Evolutionary conservation across 2,888 invertebrate genomes (phyloP).

Genomic region (Nezara viridula): DNA sequence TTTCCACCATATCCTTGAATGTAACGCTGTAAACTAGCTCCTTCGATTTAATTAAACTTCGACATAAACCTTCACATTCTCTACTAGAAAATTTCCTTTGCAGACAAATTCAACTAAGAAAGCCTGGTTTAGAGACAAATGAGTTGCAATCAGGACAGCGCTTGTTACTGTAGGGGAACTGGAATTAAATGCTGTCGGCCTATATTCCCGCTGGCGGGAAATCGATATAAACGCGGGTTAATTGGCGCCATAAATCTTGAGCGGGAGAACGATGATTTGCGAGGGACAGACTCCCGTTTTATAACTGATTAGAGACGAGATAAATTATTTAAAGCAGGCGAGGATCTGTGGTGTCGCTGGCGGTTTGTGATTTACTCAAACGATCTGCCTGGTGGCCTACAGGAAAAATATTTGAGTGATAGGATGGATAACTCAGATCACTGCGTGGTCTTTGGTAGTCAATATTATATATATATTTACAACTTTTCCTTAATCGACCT

Average conservation of each 20-base stretch:
- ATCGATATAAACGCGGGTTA: slow-evolving; percentile 37
- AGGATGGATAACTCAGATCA: too few species aligned
- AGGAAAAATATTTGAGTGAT: not conserved
- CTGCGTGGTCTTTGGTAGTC: too few species aligned
- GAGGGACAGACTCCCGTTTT: slow-evolving; percentile 18
- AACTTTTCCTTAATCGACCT: too few species aligned
- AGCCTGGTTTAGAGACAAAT: not conserved
- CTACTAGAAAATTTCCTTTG: not conserved
- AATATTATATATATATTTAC: too few species aligned
- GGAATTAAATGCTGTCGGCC: slow-evolving; percentile 11
- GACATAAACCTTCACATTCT: not conserved
- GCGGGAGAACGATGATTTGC: slow-evolving; percentile 16
- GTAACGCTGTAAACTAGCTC: not conserved
- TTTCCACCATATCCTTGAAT: too few species aligned
- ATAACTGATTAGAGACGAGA: slow-evolving; percentile 24
- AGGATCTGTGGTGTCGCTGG: not conserved
- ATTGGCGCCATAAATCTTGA: not conserved
- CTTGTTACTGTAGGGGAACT: not conserved
- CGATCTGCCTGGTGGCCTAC: not conserved
- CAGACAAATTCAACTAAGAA: not conserved
- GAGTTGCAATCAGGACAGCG: not conserved
- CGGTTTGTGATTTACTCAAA: not conserved
- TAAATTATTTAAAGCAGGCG: slow-evolving; percentile 35
- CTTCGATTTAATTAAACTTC: not conserved
- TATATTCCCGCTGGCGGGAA: not conserved